Percentiles rank a stretch among this genome's conserved stretches.
phyloP scores from a whole-genome alignment of 35 echinoderm and acorn worm genomes.

The Diadema setosum region DNA sequence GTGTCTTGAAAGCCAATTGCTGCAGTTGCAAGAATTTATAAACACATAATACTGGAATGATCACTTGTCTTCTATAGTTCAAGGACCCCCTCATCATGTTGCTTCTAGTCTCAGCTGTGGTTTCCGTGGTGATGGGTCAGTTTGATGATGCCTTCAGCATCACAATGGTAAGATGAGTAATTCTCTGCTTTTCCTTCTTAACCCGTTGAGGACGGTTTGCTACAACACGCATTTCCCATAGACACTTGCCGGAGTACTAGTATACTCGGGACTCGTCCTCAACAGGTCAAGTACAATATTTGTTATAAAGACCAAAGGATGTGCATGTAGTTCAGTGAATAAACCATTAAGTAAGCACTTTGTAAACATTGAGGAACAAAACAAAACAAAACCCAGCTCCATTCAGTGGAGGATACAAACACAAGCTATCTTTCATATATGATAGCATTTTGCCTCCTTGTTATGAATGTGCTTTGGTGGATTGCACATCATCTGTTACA shows the following conservation, averaged over 20 bases:
- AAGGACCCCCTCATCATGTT: conserved; percentile 95
- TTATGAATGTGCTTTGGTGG: too few relatives aligned
- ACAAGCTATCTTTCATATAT: background rate
- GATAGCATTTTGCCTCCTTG: background rate
- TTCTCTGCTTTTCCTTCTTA: too few relatives aligned
- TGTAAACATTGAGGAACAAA: background rate
- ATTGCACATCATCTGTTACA: too few relatives aligned
- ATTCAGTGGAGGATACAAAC: background rate
- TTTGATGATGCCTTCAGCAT: conserved; percentile 95
- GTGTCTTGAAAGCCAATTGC: too few relatives aligned
- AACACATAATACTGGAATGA: too few relatives aligned
- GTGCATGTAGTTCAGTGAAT: background rate
- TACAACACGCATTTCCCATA: too few relatives aligned
- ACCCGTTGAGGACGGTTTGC: too few relatives aligned
- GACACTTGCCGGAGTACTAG: too few relatives aligned
- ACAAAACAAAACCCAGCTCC: background rate
- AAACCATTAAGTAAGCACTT: background rate
- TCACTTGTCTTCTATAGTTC: conserved; percentile 69
- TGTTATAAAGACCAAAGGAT: background rate
- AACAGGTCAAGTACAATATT: too few relatives aligned
- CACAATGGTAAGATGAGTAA: conserved; percentile 93
- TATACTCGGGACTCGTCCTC: too few relatives aligned
- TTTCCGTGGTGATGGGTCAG: conserved; percentile 90
- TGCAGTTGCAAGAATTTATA: too few relatives aligned
- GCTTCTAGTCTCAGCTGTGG: conserved; percentile 85